Base-by-base conservation (phyloP, 2,797 vertebrate species). In the Acanthornis magna region DNA sequence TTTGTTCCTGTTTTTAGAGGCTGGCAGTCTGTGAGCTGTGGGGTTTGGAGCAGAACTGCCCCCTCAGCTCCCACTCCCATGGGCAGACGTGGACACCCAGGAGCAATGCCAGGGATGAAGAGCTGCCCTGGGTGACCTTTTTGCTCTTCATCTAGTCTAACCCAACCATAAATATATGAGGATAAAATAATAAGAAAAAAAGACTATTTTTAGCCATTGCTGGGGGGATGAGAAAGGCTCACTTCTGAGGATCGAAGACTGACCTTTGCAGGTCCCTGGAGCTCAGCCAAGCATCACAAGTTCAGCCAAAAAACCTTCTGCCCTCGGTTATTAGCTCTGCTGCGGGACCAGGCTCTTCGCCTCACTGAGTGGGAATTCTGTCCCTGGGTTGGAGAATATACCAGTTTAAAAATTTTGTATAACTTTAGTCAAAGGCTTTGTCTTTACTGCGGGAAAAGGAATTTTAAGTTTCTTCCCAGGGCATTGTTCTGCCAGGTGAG, bases 91-190 rank as follows among this genome's bases (percentile, higher is more conserved):
- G 25, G 40, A 36, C 34, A 32, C 7, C 18, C 53, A 61, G 50
- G 9, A 60, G 40, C 40, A 16, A 42, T 42, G 40, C 40, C 40
- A 42, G 40, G 40, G 25, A 42, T 1, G 3, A 83, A 55, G 32
- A 57, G 42, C 34, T 32, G 53, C 21, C 30, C 45, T 7, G 32
- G 8, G 20, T 17, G 21, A 47, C 12, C 45, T 47, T 78, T 85
- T 29, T 3, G 1, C 23, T 70, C 55, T 70, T 53, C 43, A 11
- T 70, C 48, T 60, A 66, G 40, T 18, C n/a, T 40, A 45, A 73
- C 30, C 19, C 2, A 1, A 10, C 17, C 32, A 63, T 14, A 61
- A 79, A 71, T 26, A 32, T 1, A 43, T 0, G 9, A 1, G 1
- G 32, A 61, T 29, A 53, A 77, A 83, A 51, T 17, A 62, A 58